phyloP scores from a whole-genome alignment of 2,888 invertebrate species.

The Melipona beecheii region DNA sequence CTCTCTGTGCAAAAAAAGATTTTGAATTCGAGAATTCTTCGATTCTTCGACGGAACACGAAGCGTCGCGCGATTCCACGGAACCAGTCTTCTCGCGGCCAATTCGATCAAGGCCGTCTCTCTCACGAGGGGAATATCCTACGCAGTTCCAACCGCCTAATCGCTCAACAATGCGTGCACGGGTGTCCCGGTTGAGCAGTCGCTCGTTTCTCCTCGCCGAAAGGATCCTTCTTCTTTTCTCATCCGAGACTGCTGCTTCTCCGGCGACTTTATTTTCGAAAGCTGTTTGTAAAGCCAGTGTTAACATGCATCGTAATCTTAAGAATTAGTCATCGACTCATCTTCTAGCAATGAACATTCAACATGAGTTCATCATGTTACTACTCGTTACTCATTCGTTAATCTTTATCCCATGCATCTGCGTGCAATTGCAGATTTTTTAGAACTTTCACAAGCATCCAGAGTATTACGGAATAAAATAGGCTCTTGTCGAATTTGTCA shows the following conservation, averaged over 20 bases:
- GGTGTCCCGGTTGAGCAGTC: constrained; percentile 74
- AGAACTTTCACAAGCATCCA: too few species aligned
- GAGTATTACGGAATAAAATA: too few species aligned
- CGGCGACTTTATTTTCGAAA: constrained; percentile 1
- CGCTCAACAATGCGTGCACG: constrained; percentile 78
- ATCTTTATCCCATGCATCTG: too few species aligned
- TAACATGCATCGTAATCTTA: too few species aligned
- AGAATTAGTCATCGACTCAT: too few species aligned
- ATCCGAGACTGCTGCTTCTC: not conserved
- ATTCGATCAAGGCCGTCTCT: constrained; percentile 27
- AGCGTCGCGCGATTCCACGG: not conserved
- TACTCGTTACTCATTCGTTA: too few species aligned
- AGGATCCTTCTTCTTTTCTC: constrained; percentile 8
- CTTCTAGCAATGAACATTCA: too few species aligned
- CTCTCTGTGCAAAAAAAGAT: not conserved
- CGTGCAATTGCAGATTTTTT: too few species aligned
- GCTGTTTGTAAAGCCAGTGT: too few species aligned
- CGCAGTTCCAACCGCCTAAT: constrained; percentile 71
- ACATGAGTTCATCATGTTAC: too few species aligned
- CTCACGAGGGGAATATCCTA: constrained; percentile 25
- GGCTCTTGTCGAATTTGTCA: too few species aligned
- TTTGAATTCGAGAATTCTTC: not conserved
- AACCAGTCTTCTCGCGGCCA: constrained; percentile 2
- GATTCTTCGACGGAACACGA: not conserved
- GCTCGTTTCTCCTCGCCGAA: constrained; percentile 59